Evolutionary conservation across 2,113 vertebrate genomes (phyloP).

Genomic region (Centropus bengalensis): DNA sequence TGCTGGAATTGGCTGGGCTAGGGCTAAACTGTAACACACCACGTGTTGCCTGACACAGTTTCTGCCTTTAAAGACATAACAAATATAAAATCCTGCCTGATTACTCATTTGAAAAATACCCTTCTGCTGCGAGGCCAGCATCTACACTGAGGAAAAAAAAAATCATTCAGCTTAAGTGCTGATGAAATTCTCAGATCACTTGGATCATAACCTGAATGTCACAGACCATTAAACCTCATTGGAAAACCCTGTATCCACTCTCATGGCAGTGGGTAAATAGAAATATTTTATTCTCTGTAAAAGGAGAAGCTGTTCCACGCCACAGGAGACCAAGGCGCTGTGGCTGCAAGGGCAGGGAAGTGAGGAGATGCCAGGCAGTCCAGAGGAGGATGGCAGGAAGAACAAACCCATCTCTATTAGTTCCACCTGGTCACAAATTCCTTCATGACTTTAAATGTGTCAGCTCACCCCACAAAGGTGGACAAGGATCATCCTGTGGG

Average conservation of each 20-base stretch:
- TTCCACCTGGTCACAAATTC: background rate
- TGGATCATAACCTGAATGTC: background rate
- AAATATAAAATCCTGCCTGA: background rate
- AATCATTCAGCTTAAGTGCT: accelerated
- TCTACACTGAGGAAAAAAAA: background rate
- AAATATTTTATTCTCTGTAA: background rate
- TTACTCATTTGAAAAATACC: background rate
- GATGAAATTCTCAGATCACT: background rate
- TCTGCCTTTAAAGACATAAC: background rate
- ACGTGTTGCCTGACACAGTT: accelerated
- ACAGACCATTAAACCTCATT: background rate
- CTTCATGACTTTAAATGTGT: background rate
- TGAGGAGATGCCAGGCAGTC: background rate
- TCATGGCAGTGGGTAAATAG: background rate
- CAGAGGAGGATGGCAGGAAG: background rate
- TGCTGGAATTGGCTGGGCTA: too few species aligned
- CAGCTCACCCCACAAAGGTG: background rate
- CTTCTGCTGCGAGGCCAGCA: background rate
- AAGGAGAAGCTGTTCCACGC: background rate
- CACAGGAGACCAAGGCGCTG: accelerated
- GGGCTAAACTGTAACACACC: too few species aligned
- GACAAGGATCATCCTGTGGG: background rate
- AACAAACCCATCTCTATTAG: background rate
- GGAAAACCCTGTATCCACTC: background rate
- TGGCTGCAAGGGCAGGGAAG: background rate